Evolutionary conservation across 1,140 invertebrate species (phyloP), one percentile per base, ranked within the genome.

Genomic region (Copidosoma floridanum): DNA sequence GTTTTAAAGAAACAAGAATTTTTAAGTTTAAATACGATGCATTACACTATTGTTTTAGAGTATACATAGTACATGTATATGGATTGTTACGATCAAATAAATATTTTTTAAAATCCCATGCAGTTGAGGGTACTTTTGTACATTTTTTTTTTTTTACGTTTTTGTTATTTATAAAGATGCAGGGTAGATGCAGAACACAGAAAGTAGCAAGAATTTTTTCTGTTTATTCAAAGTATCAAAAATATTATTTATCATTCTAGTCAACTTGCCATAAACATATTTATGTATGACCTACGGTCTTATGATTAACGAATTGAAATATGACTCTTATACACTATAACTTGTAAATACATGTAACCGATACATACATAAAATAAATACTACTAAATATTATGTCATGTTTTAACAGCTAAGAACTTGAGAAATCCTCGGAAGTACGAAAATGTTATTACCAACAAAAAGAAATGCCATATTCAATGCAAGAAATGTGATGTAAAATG

Each of bases 101-200:
- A n/a, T n/a, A n/a, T n/a, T n/a, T n/a, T n/a, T n/a, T n/a, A n/a
- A n/a, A n/a, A 55, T 2, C 27, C 65, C 67, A 70, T 71, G 70
- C 70, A 70, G 70, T 62, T 70, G 70, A 71, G 70, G 70, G 70
- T 71, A 41, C 1, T 47, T 38, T 55, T 11, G 29, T 8, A 37
- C 46, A 40, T 57, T 12, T 44, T 57, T 53, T 35, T n/a, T 16
- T 51, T 43, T 48, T 26, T n/a, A 41, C 32, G 12, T 43, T 21
- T 46, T 37, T 52, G n/a, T 44, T 59, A 44, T 37, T 11, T 59
- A 7, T 52, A 53, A 46, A 23, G 21, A 54, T 40, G 29, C 32
- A 54, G 57, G 32, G 35, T 54, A 47, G 12, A 37, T 0, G 10
- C 50, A 58, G n/a, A 51, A 51, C 24, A 40, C 21, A 41, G 46